Evolutionary conservation across 2,888 invertebrate species (phyloP), one percentile per base, ranked within the genome.

Genomic region (Camptogramma bilineatum): DNA sequence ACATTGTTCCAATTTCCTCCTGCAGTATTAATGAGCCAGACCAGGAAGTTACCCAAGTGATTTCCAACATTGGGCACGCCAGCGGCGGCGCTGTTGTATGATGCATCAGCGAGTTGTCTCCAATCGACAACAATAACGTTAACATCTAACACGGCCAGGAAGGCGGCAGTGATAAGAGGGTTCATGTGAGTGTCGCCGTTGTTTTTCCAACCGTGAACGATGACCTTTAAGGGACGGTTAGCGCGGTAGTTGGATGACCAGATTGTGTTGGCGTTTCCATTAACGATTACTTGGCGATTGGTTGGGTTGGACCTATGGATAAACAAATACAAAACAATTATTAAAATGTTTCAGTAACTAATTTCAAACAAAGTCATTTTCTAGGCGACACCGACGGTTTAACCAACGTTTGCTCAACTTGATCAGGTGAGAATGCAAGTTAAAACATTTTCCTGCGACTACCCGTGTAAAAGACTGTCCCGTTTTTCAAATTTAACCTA

Each of bases 121-220:
- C 92, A 93, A 71, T 93, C 93, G 0, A 93, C 81, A 2, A 91
- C 85, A 13, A 92, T 87, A 0, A 92, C 87, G 58, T 92, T 92
- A 9, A 72, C 73, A 53, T 93, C 88, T 28, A 75, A 77, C 0
- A 80, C 79, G 0, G 79, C 81, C 8, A 88, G 79, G 76, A 85
- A 85, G 5, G 87, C 88, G 4, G 81, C 69, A 1, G 80, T 85
- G 54, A 87, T 74, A 16, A 75, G 59, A 4, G 80, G 74, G 66
- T 88, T 87, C 51, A 87, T 71, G 1, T 66, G 71, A 9, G 83
- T 77, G 71, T 83, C 80, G 19, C 84, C 84, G 42, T 83, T 73
- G 66, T 78, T 84, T 72, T 83, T 86, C 89, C 88, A 90, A 9
- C 90, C 89, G 57, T 90, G 90, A 4, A 86, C 84, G 39, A 90